phyloP scores from a whole-genome alignment of 1,140 invertebrate genomes.

The Saccostrea echinata region DNA sequence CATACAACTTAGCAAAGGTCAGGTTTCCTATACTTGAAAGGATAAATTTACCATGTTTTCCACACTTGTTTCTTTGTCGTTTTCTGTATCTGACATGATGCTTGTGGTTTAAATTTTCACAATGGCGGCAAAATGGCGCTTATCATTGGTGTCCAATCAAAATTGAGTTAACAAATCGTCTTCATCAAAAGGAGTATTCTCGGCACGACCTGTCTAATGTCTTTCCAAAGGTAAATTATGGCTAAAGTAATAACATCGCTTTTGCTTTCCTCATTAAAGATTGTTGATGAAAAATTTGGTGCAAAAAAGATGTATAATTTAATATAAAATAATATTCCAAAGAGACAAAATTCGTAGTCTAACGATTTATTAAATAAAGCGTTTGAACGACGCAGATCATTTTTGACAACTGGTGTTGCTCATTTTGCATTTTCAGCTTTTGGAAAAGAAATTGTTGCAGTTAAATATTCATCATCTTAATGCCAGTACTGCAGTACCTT shows the following conservation, averaged over 20 bases:
- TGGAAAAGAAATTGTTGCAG: too few relatives aligned
- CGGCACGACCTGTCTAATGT: too few relatives aligned
- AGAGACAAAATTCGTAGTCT: neutral
- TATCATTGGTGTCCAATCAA: constrained; percentile 65
- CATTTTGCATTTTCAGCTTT: too few relatives aligned
- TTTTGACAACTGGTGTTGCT: neutral
- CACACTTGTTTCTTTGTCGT: constrained; percentile 56
- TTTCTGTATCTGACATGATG: constrained; percentile 72
- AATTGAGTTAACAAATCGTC: neutral
- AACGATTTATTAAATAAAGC: neutral
- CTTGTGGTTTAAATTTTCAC: constrained; percentile 57
- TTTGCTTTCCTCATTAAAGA: too few relatives aligned
- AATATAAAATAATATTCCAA: neutral
- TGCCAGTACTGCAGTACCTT: too few relatives aligned
- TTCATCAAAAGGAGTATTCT: too few relatives aligned
- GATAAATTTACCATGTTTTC: constrained; percentile 27
- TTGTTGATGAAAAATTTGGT: neutral
- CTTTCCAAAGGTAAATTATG: too few relatives aligned
- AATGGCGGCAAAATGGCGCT: constrained; percentile 73
- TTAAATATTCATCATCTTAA: too few relatives aligned
- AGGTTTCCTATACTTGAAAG: neutral
- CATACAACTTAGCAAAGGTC: neutral
- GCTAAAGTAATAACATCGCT: too few relatives aligned
- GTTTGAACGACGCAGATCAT: constrained; percentile 12
- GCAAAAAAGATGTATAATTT: neutral